phyloP scores from a whole-genome alignment of 2,888 invertebrate species.

The Stenurella melanura region DNA sequence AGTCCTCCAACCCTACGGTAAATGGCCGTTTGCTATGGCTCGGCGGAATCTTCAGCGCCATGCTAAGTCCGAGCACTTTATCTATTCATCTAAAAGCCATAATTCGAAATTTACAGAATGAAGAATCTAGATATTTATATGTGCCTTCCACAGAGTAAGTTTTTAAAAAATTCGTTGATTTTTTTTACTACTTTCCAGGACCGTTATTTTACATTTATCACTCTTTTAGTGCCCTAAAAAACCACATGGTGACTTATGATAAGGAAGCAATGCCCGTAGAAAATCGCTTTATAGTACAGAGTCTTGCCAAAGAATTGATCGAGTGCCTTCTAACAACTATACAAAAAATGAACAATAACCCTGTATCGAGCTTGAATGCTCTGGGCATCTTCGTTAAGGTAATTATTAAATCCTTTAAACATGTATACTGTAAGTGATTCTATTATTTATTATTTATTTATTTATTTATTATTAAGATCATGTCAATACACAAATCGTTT shows the following conservation, averaged over 20 bases:
- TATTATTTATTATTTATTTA: too few relatives aligned
- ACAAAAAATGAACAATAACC: slow-evolving; percentile 45
- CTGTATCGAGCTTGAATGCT: slow-evolving; percentile 51
- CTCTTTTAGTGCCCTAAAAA: slow-evolving; percentile 53
- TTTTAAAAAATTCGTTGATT: not conserved
- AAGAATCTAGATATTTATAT: slow-evolving; percentile 44
- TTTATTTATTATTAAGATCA: too few relatives aligned
- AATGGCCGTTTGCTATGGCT: slow-evolving; percentile 54
- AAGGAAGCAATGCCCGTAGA: slow-evolving; percentile 43
- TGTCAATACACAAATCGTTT: too few relatives aligned
- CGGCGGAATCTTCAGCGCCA: slow-evolving; percentile 54
- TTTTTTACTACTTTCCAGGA: slow-evolving; percentile 3
- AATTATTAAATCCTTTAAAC: slow-evolving; percentile 18
- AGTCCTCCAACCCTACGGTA: slow-evolving; percentile 34
- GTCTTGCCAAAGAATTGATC: slow-evolving; percentile 46
- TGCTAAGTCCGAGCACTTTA: slow-evolving; percentile 49
- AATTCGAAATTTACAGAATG: slow-evolving; percentile 45
- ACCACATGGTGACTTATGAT: slow-evolving; percentile 49
- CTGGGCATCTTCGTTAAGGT: slow-evolving; percentile 58
- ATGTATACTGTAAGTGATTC: too few relatives aligned
- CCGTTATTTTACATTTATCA: slow-evolving; percentile 10
- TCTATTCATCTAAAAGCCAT: slow-evolving; percentile 51
- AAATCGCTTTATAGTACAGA: slow-evolving; percentile 48
- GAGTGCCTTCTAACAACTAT: slow-evolving; percentile 50
- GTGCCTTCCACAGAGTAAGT: slow-evolving; percentile 57